Evolutionary conservation across 1,140 invertebrate species (phyloP).

Genomic region (Goniozus legneri): DNA sequence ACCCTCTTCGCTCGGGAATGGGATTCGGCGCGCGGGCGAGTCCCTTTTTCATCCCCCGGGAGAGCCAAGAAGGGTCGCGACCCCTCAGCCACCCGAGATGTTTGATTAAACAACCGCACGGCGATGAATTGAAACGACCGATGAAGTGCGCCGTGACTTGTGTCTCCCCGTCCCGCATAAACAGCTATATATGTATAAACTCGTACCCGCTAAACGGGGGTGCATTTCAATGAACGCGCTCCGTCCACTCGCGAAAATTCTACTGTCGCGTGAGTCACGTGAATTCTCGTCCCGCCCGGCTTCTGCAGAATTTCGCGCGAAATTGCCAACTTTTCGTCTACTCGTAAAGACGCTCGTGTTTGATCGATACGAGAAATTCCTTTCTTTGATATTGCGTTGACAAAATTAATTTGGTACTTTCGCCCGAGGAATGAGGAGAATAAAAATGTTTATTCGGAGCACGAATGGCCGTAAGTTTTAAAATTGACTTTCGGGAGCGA

Average conservation of each 20-base stretch:
- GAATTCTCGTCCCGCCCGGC: neutral
- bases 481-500: neutral
- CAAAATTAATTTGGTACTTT: neutral
- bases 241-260: no score
- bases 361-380: slow-evolving; percentile 1
- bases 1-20: slow-evolving; percentile 16
- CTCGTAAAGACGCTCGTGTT: no score
- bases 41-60: slow-evolving; percentile 26
- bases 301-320: no score
- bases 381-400: neutral
- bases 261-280: no score
- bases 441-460: neutral
- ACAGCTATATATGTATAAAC: no score
- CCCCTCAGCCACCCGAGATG: slow-evolving; percentile 33
- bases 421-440: no score
- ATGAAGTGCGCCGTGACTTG: slow-evolving; percentile 52
- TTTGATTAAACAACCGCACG: slow-evolving; percentile 55
- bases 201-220: no score
- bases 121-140: slow-evolving; percentile 52
- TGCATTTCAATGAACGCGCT: slow-evolving; percentile 40
- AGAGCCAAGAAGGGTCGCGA: slow-evolving; percentile 32
- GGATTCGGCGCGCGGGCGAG: slow-evolving; percentile 42
- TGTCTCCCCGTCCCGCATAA: slow-evolving; percentile 31
- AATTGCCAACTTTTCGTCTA: slow-evolving; percentile 1
- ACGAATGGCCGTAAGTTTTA: neutral